Base-by-base conservation (phyloP, 2,888 invertebrate genomes). In the Heliothis peltigera region DNA sequence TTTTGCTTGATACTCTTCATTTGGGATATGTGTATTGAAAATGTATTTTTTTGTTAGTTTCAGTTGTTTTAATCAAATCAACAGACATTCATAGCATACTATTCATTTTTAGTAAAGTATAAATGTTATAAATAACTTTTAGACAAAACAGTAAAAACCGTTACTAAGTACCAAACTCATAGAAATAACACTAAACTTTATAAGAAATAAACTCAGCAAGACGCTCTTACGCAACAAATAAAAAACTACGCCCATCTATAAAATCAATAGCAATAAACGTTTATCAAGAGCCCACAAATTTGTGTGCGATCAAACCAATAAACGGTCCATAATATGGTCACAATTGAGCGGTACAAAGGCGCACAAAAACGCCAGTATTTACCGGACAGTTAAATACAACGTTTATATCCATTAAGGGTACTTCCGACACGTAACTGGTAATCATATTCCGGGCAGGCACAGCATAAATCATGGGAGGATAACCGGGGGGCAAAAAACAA, bases 321-420 rank as follows among this genome's bases (percentile, higher is more conserved):
- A 82, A 70, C 75, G 63, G 63, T 59, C 60, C 64, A 70, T 73
- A 70, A 87, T 84, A 83, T 77, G 80, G 78, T 75, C 79, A 68
- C 88, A 85, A 89, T 87, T 84, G 85, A 86, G 83, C 77, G 82
- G 71, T 80, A 80, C 76, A 81, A 74, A 64, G 60, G 53, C 64
- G n/a, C 35, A 81, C 70, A 80, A 84, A 89, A 89, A 86, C 82
- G 57, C 75, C 75, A 76, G 74, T 89, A 83, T 90, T 92, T 88
- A 88, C 86, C 81, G 84, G 80, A 84, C 85, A 84, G 89, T 91
- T 91, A 91, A 93, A 91, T 90, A 87, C 86, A 84, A 89, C 92
- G 92, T 94, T 94, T 92, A 92, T 94, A 93, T 90, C 92, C 92
- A 94, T 94, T 93, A 93, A 88, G 89, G 92, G 87, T 82, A 91